A percentile compares a stretch with the other conserved stretches of the same genome.
Conservation (phyloP, 2,113 vertebrate genomes). For the Geococcyx californianus region DNA sequence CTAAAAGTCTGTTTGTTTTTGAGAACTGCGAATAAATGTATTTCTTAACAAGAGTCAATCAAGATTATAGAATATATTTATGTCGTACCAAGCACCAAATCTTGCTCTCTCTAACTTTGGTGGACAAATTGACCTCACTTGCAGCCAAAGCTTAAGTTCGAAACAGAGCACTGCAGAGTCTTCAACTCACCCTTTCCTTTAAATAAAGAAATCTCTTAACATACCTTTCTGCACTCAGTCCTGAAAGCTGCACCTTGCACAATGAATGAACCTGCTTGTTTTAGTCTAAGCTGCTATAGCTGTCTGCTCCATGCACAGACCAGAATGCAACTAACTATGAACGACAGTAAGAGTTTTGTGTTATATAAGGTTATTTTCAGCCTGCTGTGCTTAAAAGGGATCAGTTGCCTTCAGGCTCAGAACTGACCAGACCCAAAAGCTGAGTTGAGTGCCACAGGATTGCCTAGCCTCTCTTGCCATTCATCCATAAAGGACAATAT, state of each 20-base stretch:
- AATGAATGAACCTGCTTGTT: background rate
- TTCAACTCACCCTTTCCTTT: background rate
- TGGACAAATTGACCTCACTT: background rate
- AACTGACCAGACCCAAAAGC: background rate
- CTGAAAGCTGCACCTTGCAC: background rate
- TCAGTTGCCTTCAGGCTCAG: background rate
- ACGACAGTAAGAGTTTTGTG: background rate
- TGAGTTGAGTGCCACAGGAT: background rate
- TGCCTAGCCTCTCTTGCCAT: background rate
- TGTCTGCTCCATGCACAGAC: background rate
- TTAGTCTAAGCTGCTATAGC: background rate
- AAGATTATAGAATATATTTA: background rate
- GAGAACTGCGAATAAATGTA: background rate
- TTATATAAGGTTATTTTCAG: background rate
- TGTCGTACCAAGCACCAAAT: background rate
- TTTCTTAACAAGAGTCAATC: background rate
- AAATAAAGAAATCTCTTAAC: background rate
- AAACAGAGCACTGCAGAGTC: background rate
- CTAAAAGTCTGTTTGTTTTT: background rate
- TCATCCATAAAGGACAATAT: background rate
- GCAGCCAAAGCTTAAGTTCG: background rate
- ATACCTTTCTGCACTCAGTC: background rate
- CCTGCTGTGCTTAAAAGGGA: background rate
- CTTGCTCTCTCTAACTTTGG: background rate
- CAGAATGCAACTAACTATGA: background rate